Conservation (phyloP, 2,888 invertebrate genomes). For the Theretra japonica region DNA sequence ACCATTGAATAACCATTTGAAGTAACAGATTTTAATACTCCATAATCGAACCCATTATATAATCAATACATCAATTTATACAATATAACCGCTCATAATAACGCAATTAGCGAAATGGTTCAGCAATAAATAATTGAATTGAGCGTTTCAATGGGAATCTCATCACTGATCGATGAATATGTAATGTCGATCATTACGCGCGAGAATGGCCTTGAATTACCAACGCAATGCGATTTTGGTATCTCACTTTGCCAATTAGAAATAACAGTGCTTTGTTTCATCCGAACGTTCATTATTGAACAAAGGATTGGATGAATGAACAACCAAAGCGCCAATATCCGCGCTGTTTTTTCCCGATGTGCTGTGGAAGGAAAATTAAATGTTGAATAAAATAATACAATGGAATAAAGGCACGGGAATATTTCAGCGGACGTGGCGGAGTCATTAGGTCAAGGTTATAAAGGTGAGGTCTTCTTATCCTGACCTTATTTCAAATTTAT, state of each 20-base stretch:
- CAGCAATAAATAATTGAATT: background rate
- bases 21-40: too few species aligned
- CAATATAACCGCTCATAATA: background rate
- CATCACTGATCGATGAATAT: background rate
- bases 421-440: background rate
- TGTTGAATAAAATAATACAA: slow-evolving; percentile 1
- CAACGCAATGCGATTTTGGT: background rate
- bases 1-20: too few species aligned
- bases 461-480: background rate
- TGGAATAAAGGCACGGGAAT: background rate
- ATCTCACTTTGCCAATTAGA: background rate
- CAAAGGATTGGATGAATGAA: background rate
- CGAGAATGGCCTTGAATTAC: background rate
- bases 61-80: too few species aligned
- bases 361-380: slow-evolving; percentile 6
- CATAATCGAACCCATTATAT: too few species aligned
- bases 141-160: background rate
- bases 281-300: slow-evolving; percentile 1
- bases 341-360: background rate
- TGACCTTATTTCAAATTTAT: too few species aligned
- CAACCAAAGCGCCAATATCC: background rate
- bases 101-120: slow-evolving; percentile 4
- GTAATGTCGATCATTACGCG: slow-evolving; percentile 8
- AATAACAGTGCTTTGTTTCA: slow-evolving; percentile 3
- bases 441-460: background rate